phyloP scores from a whole-genome alignment of 2,113 vertebrate species.

The Gavialis gangeticus region DNA sequence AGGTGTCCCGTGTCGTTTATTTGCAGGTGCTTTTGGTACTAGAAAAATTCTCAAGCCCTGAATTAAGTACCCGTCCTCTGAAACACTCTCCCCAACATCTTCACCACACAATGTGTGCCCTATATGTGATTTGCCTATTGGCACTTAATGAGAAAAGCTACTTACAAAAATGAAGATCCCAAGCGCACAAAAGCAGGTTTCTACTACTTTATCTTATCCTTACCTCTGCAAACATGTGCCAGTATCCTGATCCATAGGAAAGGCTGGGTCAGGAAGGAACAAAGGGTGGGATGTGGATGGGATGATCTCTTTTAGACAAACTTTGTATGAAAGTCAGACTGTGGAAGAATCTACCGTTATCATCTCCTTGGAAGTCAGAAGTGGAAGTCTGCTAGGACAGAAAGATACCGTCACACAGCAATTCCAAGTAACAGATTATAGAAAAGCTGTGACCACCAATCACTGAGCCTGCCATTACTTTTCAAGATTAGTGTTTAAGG shows the following conservation, averaged over 20 bases:
- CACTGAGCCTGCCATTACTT: neutral
- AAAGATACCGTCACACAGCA: no score
- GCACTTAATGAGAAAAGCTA: neutral
- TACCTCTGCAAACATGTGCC: accelerated
- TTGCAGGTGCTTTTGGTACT: accelerated
- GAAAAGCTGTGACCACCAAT: neutral
- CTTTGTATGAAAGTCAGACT: accelerated
- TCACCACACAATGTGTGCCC: neutral
- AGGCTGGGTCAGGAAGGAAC: neutral
- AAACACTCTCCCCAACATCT: accelerated
- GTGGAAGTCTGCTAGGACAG: neutral
- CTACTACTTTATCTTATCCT: neutral
- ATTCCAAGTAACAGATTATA: neutral
- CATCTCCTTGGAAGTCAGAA: neutral
- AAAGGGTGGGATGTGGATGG: neutral
- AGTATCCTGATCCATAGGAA: accelerated
- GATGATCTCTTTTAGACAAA: accelerated
- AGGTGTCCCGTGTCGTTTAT: accelerated
- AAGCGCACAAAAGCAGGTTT: neutral
- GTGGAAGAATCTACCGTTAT: neutral
- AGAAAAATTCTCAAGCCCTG: neutral
- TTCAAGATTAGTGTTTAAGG: accelerated
- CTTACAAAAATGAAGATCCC: neutral
- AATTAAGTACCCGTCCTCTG: neutral
- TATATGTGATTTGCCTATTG: accelerated